These are phyloP conservation scores for Dromius quadrimaculatus DNA, from an alignment of 2,888 invertebrate genomes.

Conservation along the genomic window DNA sequence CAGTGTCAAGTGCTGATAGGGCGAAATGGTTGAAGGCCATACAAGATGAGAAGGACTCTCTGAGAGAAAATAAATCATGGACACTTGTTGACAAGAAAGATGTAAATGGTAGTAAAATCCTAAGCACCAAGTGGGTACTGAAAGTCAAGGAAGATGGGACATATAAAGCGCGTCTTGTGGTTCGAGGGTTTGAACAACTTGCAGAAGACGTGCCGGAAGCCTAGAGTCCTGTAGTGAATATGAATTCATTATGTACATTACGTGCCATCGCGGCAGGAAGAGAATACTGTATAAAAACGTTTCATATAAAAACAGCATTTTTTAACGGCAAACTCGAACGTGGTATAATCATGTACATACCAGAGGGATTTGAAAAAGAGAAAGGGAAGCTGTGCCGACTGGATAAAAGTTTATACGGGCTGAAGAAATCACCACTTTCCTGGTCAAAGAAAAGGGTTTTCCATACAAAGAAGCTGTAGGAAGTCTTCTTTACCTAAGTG, in stretches of 20 bases:
- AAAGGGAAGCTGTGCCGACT: no score
- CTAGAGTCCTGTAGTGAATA: slow-evolving; percentile 10
- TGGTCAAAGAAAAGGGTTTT: no score
- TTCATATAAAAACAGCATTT: slow-evolving; percentile 42
- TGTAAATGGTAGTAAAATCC: slow-evolving; percentile 41
- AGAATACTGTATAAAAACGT: not conserved
- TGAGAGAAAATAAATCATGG: slow-evolving; percentile 53
- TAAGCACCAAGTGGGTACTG: slow-evolving; percentile 54
- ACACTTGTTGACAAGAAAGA: slow-evolving; percentile 20
- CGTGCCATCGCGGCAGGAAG: slow-evolving; percentile 36
- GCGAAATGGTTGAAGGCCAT: slow-evolving; percentile 11
- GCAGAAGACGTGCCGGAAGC: not conserved
- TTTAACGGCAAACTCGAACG: slow-evolving; percentile 33
- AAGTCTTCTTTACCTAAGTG: no score
- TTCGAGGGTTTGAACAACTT: not conserved
- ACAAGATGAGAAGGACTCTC: slow-evolving; percentile 52
- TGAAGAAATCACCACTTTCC: no score
- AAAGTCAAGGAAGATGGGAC: slow-evolving; percentile 53
- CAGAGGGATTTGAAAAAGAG: slow-evolving; percentile 41
- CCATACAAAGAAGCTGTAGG: no score
- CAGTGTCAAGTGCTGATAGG: no score
- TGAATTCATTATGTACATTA: slow-evolving; percentile 9
- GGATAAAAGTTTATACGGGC: no score
- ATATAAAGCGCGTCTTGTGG: slow-evolving; percentile 45
- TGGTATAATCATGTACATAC: slow-evolving; percentile 40